These are phyloP conservation scores for Elymnias hypermnestra DNA, from an alignment of 1,140 invertebrate genomes.

Conservation along the genomic window DNA sequence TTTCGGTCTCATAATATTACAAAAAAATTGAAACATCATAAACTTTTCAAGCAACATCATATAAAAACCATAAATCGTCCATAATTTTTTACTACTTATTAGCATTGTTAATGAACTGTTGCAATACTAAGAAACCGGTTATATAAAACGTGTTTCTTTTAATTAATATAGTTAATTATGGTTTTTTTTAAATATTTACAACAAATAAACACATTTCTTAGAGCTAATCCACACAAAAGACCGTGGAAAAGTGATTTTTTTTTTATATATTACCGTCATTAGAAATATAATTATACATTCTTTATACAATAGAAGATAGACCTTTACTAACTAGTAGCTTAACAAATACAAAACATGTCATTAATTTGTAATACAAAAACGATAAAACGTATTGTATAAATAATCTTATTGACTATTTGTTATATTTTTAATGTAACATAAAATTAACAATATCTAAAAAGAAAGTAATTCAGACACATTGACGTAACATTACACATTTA, in stretches of 20 bases:
- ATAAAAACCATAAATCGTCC: conserved; percentile 5
- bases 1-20: neutral
- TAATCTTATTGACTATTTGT: too few relatives aligned
- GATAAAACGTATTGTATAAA: too few relatives aligned
- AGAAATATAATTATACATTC: too few relatives aligned
- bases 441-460: too few relatives aligned
- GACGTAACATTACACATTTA: too few relatives aligned
- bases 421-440: too few relatives aligned
- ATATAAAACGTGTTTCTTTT: conserved; percentile 12
- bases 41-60: neutral
- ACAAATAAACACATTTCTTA: neutral
- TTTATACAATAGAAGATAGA: too few relatives aligned
- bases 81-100: conserved; percentile 5
- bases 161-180: conserved; percentile 18
- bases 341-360: neutral
- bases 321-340: too few relatives aligned
- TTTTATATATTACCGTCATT: neutral
- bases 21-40: neutral
- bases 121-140: conserved; percentile 13
- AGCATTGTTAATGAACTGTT: conserved; percentile 15
- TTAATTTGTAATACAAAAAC: too few relatives aligned
- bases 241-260: neutral
- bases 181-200: conserved; percentile 5
- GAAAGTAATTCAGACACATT: too few relatives aligned
- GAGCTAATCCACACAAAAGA: neutral